Conservation (phyloP, 2,797 vertebrate species). For the Onychomys torridus region DNA sequence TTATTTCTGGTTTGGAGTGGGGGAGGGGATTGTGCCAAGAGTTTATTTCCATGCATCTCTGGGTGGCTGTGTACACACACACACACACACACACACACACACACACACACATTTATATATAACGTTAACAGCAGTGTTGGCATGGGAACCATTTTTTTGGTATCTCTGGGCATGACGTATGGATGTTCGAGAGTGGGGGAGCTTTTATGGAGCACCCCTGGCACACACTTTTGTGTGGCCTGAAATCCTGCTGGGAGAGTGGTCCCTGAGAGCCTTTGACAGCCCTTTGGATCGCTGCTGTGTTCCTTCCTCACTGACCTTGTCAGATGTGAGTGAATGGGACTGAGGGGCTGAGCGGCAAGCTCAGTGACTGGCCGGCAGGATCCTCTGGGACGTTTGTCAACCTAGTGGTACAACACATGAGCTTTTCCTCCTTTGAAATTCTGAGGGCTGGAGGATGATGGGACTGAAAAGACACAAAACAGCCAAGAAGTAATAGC, state of each 20-base stretch:
- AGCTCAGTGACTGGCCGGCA: neutral
- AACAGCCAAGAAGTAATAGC: slow-evolving; percentile 56
- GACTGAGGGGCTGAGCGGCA: slow-evolving; percentile 20
- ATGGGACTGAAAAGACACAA: slow-evolving; percentile 41
- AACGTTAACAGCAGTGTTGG: slow-evolving; percentile 75
- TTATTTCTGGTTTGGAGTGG: slow-evolving; percentile 73
- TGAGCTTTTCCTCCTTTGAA: slow-evolving; percentile 55
- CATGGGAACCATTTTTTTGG: slow-evolving; percentile 78
- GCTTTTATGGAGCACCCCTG: slow-evolving; percentile 66
- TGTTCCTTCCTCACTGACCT: slow-evolving; percentile 70
- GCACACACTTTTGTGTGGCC: slow-evolving; percentile 64
- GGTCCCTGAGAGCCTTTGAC: slow-evolving; percentile 21
- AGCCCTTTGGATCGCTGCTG: slow-evolving; percentile 66
- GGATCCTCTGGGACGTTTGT: slow-evolving; percentile 43
- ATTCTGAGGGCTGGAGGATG: slow-evolving; percentile 53
- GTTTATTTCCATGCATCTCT: slow-evolving; percentile 80
- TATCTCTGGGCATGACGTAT: slow-evolving; percentile 69
- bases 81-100: slow-evolving; percentile 19
- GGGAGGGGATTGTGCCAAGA: slow-evolving; percentile 58
- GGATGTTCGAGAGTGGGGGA: slow-evolving; percentile 35
- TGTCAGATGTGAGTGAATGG: slow-evolving; percentile 55
- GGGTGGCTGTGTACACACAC: slow-evolving; percentile 67
- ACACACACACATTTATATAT: slow-evolving; percentile 78
- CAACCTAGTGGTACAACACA: neutral
- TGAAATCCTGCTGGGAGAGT: slow-evolving; percentile 52